These are phyloP conservation scores for Bedellia somnulentella DNA, from an alignment of 2,888 invertebrate species.

Conservation along the genomic window DNA sequence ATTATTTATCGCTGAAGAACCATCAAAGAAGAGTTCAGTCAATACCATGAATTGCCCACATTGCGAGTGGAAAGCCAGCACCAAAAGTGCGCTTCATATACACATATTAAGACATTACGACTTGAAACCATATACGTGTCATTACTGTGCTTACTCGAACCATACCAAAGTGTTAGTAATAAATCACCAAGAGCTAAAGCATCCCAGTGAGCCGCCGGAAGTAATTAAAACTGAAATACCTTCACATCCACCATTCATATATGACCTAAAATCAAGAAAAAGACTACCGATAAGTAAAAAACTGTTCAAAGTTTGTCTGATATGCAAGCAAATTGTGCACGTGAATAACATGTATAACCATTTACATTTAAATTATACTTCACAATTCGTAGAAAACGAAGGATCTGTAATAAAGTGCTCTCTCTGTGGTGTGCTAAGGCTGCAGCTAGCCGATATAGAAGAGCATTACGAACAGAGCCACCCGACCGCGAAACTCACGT, in stretches of 20 bases:
- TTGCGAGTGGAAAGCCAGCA: conserved; percentile 20
- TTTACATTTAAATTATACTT: conserved; percentile 17
- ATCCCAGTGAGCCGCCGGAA: conserved; percentile 16
- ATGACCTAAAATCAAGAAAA: conserved; percentile 9
- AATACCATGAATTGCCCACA: conserved; percentile 18
- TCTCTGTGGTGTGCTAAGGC: conserved; percentile 30
- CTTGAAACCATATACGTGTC: conserved; percentile 39
- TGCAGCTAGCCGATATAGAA: conserved; percentile 20
- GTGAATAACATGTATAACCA: conserved; percentile 17
- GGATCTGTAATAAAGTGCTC: conserved; percentile 43
- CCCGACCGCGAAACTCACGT: conserved; percentile 12
- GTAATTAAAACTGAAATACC: conserved; percentile 15
- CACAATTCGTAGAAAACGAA: conserved; percentile 27
- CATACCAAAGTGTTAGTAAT: conserved; percentile 19
- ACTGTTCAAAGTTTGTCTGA: too few species aligned
- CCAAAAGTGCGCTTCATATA: conserved; percentile 18
- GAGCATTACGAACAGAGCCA: conserved; percentile 31
- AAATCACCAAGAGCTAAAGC: conserved; percentile 24
- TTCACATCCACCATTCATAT: conserved; percentile 10
- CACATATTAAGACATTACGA: conserved; percentile 50
- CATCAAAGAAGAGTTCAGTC: conserved; percentile 9
- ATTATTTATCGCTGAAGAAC: conserved; percentile 23
- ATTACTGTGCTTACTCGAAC: conserved; percentile 28
- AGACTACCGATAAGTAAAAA: too few species aligned
- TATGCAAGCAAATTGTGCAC: conserved; percentile 23